Base-by-base conservation (phyloP, 2,888 invertebrate species). In the Oxycera nigricornis region DNA sequence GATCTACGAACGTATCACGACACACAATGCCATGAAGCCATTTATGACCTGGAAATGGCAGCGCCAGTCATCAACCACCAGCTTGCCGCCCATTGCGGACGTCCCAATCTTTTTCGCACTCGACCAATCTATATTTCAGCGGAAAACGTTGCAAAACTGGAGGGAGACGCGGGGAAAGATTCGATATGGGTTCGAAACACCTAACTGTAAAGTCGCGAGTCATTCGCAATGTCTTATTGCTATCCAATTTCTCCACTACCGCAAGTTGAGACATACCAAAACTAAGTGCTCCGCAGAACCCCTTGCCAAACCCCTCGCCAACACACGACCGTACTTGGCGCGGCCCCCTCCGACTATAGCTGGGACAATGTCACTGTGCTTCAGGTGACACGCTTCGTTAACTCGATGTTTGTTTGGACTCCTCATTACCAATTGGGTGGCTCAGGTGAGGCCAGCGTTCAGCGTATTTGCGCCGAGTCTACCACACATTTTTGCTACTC, bases 201-300 rank as follows among this genome's bases (percentile, higher is more conserved):
- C 68, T 74, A 74, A 74, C 74, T 70, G 74, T 74, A 72, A 70
- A 72, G 24, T 50, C 50, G 26, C 62, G 41, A 74, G 74, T 57
- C 57, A 68, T 31, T 62, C 62, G 55, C 55, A 7, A 68, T 55
- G 68, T 22, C 57, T 68, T 68, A 26, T 55, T 57, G 65, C 57
- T 67, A 59, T 22, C 61, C 30, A 68, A 46, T 74, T 74, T 30
- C 22, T 26, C 24, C 22, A 24, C 55, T 24, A 22, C 17, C 20
- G 55, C 24, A 24, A 20, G 24, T 55, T 9, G 55, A 55, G 55
- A 22, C 55, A 55, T 22, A 24, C 55, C 24, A 55, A 55, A 17
- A 6, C 55, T n/a, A 55, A 55, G 24, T 22, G 11, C 24, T 55
- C 20, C 24, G 9, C 24, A 39, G n/a, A n/a, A 46, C 46, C 46